These are phyloP conservation scores for Mythimna pallens DNA, from an alignment of 2,888 invertebrate species.

Conservation along the genomic window DNA sequence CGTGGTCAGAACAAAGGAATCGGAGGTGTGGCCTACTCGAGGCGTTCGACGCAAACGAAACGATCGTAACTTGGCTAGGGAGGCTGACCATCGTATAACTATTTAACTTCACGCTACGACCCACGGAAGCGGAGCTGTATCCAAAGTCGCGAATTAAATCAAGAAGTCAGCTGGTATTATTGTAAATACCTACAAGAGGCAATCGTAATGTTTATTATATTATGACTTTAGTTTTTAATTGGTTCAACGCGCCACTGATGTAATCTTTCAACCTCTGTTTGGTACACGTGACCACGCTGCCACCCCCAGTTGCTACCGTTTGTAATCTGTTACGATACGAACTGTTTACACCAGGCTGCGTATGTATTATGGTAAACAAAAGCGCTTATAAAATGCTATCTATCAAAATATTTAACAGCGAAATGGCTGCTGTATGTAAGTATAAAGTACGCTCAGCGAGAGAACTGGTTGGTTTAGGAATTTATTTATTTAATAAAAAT, in stretches of 20 bases:
- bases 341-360: conserved; percentile 40
- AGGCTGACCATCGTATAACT: no score
- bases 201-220: conserved; percentile 9
- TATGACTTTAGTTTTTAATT: conserved; percentile 29
- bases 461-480: not conserved
- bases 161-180: not conserved
- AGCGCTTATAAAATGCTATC: conserved; percentile 20
- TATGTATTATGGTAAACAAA: conserved; percentile 45
- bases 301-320: conserved; percentile 33
- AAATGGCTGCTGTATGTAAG: conserved; percentile 17
- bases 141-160: no score
- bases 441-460: not conserved
- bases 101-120: no score
- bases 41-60: no score
- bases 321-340: conserved; percentile 46
- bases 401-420: conserved; percentile 31
- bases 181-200: not conserved
- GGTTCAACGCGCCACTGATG: conserved; percentile 44
- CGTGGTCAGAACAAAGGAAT: no score
- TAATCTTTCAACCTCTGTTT: conserved; percentile 44
- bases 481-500: not conserved
- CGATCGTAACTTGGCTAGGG: no score
- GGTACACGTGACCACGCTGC: conserved; percentile 35
- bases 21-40: no score
- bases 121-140: no score